Base-by-base conservation (phyloP, 1,140 invertebrate genomes). In the Andricus grossulariae region DNA sequence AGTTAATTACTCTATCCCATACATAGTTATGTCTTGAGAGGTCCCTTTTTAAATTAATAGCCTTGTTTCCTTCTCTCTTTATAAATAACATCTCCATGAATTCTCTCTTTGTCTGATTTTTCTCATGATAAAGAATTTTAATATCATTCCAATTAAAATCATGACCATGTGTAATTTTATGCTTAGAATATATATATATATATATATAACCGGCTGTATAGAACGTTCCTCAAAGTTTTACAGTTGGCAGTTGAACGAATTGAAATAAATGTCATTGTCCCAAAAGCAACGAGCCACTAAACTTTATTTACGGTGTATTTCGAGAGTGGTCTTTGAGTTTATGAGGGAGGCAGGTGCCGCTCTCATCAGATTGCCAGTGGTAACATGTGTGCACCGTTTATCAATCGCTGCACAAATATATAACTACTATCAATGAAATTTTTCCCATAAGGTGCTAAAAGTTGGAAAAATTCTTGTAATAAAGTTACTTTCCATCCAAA, bases 271-370 rank as follows among this genome's bases (percentile, higher is more conserved):
- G 80, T 86, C 84, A 82, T 81, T 75, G 71, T 19, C 80, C 74
- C 79, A 78, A 84, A 82, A 80, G 79, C 54, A 79, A 74, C 71
- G 73, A 80, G 80, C 84, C 78, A 79, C 71, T 82, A 79, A 88
- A 86, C 75, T 86, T 88, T 86, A 87, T 87, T 85, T 85, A 86
- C 77, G 73, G 71, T 82, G 50, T 76, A 76, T 75, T 75, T 81
- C 70, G 70, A 76, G 76, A 80, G 75, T 73, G 82, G 78, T 75
- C 45, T 60, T 60, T 60, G 77, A 79, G 80, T 88, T 88, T 87
- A 87, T 81, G 86, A 87, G 75, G 50, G 75, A 80, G 76, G 81
- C 83, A 84, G 76, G 79, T 83, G 80, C 79, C 78, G 81, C 79
- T 76, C 71, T 84, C 78, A 51, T 79, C 82, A 80, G 76, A 50